Evolutionary conservation across 2,797 vertebrate genomes (phyloP), one percentile per base, ranked within the genome.

Genomic region (Chelon labrosus): DNA sequence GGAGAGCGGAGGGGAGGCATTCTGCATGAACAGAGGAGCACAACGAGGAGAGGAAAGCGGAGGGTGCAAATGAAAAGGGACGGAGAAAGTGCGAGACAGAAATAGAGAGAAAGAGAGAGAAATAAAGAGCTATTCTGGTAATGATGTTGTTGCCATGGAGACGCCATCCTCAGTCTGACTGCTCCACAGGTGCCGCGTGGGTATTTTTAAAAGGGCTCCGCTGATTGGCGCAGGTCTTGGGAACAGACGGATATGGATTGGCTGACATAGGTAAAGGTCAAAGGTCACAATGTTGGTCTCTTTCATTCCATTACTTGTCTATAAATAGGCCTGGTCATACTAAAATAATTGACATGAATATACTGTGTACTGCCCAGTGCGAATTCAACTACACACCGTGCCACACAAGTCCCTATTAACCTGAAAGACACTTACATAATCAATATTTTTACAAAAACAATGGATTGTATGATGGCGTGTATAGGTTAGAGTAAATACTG

Each of bases 91-190:
- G 65, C 77, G 75, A 83, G 82, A 87, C 77, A 70, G 71, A 80
- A 77, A 86, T 74, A 83, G 75, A 54, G 50, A 66, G 41, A 60
- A 17, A 56, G 31, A 54, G 59, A 83, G 75, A 54, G 66, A 79
- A 74, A 82, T 64, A 85, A 75, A 80, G 64, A 85, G 82, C 83
- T 92, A 88, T 91, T 91, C 85, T 89, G 73, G 85, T 85, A 87
- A 86, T 84, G 80, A 91, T 90, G 80, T 72, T 79, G 85, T 91
- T 90, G 84, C 87, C 87, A 90, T 91, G 87, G 89, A 82, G 71
- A 89, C 8, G 60, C 82, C 79, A 55, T 82, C 65, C 83, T 86
- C 73, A 54, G 75, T 85, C 79, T 82, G 73, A 75, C 78, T 64
- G 63, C 86, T 89, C 82, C 73, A 87, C 88, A 90, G 87, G 86